Evolutionary conservation across 1,140 invertebrate species (phyloP).

Genomic region (Meteorus sp.): DNA sequence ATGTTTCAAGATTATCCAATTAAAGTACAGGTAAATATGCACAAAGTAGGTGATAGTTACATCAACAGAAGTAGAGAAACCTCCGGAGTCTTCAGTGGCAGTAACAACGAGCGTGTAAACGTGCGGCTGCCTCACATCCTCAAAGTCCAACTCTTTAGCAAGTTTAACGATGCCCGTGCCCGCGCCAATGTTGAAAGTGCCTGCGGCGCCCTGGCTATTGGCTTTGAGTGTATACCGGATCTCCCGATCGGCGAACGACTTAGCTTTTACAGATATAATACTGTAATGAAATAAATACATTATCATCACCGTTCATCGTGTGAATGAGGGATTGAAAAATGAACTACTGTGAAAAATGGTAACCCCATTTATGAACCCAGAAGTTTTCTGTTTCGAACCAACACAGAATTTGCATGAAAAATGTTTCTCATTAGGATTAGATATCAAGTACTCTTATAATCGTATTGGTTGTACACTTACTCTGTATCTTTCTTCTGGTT

Average conservation of each 20-base stretch:
- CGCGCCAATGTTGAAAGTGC: conserved; percentile 93
- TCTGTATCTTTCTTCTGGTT: conserved; percentile 96
- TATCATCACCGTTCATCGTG: not conserved
- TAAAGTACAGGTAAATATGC: too few species aligned
- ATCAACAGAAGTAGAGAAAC: conserved; percentile 93
- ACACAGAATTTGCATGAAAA: too few species aligned
- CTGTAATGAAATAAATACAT: conserved; percentile 62
- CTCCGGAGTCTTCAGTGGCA: conserved; percentile 93
- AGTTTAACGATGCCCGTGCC: conserved; percentile 92
- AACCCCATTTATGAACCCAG: not conserved
- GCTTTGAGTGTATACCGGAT: conserved; percentile 93
- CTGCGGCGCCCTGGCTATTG: conserved; percentile 89
- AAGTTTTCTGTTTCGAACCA: too few species aligned
- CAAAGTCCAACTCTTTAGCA: conserved; percentile 93
- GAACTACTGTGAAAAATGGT: not conserved
- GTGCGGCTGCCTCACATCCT: conserved; percentile 89
- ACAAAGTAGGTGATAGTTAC: conserved; percentile 56
- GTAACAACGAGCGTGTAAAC: conserved; percentile 90
- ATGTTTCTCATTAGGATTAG: too few species aligned
- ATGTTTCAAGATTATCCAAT: too few species aligned
- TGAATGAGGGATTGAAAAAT: too few species aligned
- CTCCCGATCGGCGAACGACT: conserved; percentile 93
- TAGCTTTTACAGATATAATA: conserved; percentile 94
- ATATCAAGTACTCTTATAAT: too few species aligned
- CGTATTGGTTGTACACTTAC: conserved; percentile 59